A percentile compares a stretch with the other conserved stretches of the same genome.
phyloP scores from a whole-genome alignment of 2,113 vertebrate genomes.

The Cinclus mexicanus region DNA sequence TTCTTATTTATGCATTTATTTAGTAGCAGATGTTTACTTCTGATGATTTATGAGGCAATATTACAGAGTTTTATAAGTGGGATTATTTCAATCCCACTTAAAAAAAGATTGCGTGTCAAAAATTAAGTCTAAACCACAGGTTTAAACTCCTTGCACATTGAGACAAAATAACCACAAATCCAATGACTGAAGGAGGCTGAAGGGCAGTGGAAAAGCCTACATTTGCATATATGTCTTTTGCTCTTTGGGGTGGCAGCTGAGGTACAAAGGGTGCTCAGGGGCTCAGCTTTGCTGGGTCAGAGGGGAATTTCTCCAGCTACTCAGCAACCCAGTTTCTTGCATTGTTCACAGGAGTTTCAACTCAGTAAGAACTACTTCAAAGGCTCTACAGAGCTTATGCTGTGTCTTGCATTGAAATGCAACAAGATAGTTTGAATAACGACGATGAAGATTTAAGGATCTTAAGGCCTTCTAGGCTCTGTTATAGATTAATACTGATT shows the following conservation, averaged over 20 bases:
- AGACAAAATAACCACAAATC: not conserved
- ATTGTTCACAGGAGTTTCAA: not conserved
- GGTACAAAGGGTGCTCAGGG: not conserved
- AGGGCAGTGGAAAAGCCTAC: not conserved
- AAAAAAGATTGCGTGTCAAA: not conserved
- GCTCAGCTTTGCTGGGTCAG: not conserved
- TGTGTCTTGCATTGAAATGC: not conserved
- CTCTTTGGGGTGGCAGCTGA: not conserved
- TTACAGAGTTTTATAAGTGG: not conserved
- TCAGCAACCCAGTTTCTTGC: not conserved
- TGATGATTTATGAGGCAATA: not conserved
- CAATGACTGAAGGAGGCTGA: not conserved
- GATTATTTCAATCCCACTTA: not conserved
- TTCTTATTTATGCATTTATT: not conserved
- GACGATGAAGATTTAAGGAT: slow-evolving; percentile 19
- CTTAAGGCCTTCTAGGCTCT: not conserved
- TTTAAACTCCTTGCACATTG: not conserved
- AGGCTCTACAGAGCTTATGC: not conserved
- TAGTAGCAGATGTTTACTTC: not conserved
- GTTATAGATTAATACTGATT: not conserved
- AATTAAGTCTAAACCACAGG: not conserved
- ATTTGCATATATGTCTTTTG: not conserved
- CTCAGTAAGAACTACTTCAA: slow-evolving; percentile 1
- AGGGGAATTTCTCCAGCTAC: not conserved
- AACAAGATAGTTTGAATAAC: slow-evolving; percentile 1